Conservation (phyloP, 2,888 invertebrate species). For the Cantharis nigra region DNA sequence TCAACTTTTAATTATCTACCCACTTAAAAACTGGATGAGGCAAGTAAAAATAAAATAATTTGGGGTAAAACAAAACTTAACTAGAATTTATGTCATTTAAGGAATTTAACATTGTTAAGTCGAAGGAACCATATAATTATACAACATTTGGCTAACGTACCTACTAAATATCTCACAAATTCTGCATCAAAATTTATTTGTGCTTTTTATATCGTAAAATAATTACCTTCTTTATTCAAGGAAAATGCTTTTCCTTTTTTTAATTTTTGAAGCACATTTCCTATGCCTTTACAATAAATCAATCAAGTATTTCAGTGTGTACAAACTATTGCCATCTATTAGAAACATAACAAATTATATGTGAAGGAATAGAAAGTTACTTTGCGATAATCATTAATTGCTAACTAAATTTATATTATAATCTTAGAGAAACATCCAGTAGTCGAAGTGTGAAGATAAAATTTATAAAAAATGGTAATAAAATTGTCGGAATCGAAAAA, state of each 20-base stretch:
- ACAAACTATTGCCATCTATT: neutral
- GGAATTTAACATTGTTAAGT: conserved; percentile 4
- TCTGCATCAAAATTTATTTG: neutral
- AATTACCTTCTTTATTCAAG: neutral
- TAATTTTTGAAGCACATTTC: neutral
- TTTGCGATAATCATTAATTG: neutral
- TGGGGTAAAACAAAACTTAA: conserved; percentile 10
- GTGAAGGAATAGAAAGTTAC: neutral
- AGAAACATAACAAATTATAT: neutral
- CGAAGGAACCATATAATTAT: neutral
- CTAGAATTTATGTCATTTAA: conserved; percentile 14
- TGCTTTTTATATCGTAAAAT: neutral
- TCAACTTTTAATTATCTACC: conserved; percentile 25
- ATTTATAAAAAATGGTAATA: neutral
- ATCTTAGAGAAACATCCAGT: neutral
- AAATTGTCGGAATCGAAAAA: neutral
- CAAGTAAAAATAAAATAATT: conserved; percentile 14
- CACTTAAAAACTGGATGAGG: neutral
- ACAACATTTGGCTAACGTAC: neutral
- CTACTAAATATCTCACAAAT: neutral
- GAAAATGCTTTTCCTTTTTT: neutral
- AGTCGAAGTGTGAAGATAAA: neutral
- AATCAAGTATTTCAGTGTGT: neutral
- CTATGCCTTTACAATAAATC: neutral
- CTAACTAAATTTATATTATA: neutral